These are phyloP conservation scores for Pemphredon lugubris DNA, from an alignment of 2,888 invertebrate species.

Conservation along the genomic window DNA sequence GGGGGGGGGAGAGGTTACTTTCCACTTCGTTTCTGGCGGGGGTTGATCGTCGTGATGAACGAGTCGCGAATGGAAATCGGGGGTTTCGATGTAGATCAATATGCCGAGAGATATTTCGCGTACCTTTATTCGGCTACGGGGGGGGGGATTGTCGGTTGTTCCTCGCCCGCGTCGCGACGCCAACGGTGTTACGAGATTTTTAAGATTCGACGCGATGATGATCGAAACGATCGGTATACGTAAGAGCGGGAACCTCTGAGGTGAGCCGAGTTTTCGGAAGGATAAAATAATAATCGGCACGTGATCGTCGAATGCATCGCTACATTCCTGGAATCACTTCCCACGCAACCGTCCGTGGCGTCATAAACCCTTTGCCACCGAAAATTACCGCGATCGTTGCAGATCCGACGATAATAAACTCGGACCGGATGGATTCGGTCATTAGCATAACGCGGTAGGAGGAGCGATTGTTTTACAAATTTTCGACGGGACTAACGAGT, in stretches of 20 bases:
- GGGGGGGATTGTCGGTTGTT: no score
- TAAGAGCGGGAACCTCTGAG: no score
- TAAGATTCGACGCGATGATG: no score
- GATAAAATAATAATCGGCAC: background rate
- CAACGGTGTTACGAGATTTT: no score
- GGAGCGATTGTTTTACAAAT: constrained; percentile 26
- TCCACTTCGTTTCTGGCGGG: constrained; percentile 35
- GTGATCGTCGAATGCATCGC: constrained; percentile 16
- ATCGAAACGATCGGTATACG: no score
- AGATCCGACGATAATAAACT: constrained; percentile 50
- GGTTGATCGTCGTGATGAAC: constrained; percentile 37
- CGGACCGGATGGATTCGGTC: constrained; percentile 43
- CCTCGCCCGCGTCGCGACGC: no score
- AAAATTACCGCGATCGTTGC: constrained; percentile 41
- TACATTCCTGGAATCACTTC: constrained; percentile 37
- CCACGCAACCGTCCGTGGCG: constrained; percentile 30
- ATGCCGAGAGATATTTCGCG: background rate
- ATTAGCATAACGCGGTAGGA: constrained; percentile 51
- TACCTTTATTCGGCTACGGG: background rate
- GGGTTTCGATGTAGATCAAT: background rate
- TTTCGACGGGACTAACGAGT: constrained; percentile 7
- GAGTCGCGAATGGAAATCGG: constrained; percentile 24
- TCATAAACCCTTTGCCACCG: constrained; percentile 34
- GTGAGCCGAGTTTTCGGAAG: no score
- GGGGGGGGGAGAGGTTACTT: no score